Evolutionary conservation across 2,113 vertebrate genomes (phyloP).

Genomic region (Channa maculata): DNA sequence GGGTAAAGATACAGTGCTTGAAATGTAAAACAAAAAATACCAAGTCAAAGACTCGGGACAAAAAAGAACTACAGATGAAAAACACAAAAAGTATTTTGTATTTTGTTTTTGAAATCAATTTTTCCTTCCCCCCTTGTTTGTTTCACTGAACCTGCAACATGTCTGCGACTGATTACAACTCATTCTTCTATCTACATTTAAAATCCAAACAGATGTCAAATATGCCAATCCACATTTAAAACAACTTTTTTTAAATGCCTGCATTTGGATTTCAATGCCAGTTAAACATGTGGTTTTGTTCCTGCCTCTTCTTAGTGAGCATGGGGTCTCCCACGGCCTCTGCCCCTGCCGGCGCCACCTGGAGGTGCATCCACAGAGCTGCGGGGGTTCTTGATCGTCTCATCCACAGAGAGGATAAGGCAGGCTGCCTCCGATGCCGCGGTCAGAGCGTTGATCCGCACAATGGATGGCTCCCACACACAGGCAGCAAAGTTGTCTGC

Average conservation of each 20-base stretch:
- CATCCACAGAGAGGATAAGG: slow-evolving; percentile 94
- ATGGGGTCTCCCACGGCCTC: slow-evolving; percentile 87
- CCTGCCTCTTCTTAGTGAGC: slow-evolving; percentile 77
- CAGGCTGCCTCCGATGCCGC: slow-evolving; percentile 95
- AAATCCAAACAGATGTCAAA: slow-evolving; percentile 48
- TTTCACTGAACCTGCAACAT: slow-evolving; percentile 11
- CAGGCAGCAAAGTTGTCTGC: slow-evolving; percentile 91
- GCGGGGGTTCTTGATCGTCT: slow-evolving; percentile 96
- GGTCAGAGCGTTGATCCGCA: slow-evolving; percentile 93
- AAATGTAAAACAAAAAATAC: slow-evolving; percentile 25
- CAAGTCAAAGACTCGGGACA: slow-evolving; percentile 10
- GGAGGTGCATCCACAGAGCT: slow-evolving; percentile 83
- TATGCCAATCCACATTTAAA: background rate
- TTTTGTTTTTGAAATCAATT: slow-evolving; percentile 12
- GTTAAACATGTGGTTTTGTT: slow-evolving; percentile 14
- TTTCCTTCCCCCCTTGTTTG: background rate
- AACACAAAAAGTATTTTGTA: slow-evolving; percentile 13
- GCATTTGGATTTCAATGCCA: slow-evolving; percentile 37
- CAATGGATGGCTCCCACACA: slow-evolving; percentile 95
- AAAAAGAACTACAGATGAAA: background rate
- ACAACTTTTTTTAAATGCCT: slow-evolving; percentile 1
- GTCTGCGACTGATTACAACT: slow-evolving; percentile 8
- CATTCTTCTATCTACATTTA: slow-evolving; percentile 28
- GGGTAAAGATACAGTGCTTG: slow-evolving; percentile 9
- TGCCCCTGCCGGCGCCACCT: slow-evolving; percentile 74